Evolutionary conservation across 2,113 vertebrate genomes (phyloP), one percentile per base, ranked within the genome.

Genomic region (Chiloscyllium plagiosum): DNA sequence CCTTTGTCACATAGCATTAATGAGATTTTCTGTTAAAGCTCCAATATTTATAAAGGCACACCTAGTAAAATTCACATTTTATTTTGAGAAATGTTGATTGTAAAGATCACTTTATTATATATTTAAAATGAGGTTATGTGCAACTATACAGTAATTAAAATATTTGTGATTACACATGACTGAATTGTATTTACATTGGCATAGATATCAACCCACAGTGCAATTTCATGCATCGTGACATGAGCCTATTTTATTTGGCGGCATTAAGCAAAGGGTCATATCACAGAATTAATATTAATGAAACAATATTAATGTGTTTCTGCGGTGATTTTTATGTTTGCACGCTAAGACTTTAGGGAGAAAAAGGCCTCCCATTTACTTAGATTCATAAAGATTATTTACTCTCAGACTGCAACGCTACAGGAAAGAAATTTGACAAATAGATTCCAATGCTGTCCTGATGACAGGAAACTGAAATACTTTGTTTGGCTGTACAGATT

Each of bases 241-340:
- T 47, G 17, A 47, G 20, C 80, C 80, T 83, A 83, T 83, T 83
- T 83, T 83, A 42, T 42, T 83, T 83, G 37, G 80, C 19, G 37
- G 37, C 80, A 47, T 47, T 83, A 83, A 83, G 37, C 80, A 83
- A 42, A 17, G 17, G 80, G 80, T 83, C 80, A 47, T 42, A 83
- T 83, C 80, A 83, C n/a, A 42, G 37, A 47, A 83, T 83, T 83
- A 83, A 83, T 83, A 83, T 83, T 83, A 83, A 83, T 83, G 80
- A 83, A 83, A 83, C 37, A 83, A 83, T 83, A 83, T 47, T 42
- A 83, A 83, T 22, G 80, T 37, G 37, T 83, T 83, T 83, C 80
- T 83, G 37, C 80, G 42, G 80, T 83, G 80, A 83, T 83, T 83
- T 61, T 83, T 83, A 37, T 83, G 80, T 83, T 83, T 83, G 80